phyloP scores from a whole-genome alignment of 92 coral and sea anemone genomes.

The Bergia sp. region DNA sequence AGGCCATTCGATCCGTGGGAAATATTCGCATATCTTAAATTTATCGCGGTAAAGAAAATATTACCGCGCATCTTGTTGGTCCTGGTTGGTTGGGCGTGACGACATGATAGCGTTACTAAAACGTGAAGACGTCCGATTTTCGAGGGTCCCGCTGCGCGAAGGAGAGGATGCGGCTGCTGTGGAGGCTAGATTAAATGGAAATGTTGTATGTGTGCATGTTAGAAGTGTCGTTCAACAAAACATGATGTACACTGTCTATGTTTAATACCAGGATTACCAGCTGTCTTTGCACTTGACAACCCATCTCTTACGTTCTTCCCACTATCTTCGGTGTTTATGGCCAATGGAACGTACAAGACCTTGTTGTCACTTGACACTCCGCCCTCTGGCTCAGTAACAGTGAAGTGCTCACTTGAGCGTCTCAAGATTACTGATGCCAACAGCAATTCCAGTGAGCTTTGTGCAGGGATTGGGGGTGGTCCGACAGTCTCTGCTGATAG shows the following conservation, averaged over 20 bases:
- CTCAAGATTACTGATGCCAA: neutral
- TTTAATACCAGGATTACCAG: slow-evolving; percentile 15
- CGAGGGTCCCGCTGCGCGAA: too few relatives aligned
- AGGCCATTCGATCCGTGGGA: too few relatives aligned
- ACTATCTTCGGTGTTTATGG: neutral
- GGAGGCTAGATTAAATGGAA: too few relatives aligned
- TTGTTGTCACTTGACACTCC: slow-evolving; percentile 17
- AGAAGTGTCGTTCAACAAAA: too few relatives aligned
- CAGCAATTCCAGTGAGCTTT: slow-evolving; percentile 4
- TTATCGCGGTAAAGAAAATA: too few relatives aligned
- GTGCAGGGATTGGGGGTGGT: slow-evolving; percentile 8
- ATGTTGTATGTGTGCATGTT: too few relatives aligned
- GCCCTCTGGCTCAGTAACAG: slow-evolving; percentile 10
- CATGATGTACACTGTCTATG: neutral
- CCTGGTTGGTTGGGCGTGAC: too few relatives aligned
- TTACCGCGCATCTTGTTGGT: too few relatives aligned
- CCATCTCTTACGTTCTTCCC: slow-evolving; percentile 35
- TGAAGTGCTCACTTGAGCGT: slow-evolving; percentile 24
- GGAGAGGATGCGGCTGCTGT: too few relatives aligned
- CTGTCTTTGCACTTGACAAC: slow-evolving; percentile 15
- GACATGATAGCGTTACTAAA: too few relatives aligned
- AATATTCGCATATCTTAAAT: too few relatives aligned
- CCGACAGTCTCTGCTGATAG: slow-evolving; percentile 3
- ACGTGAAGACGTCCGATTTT: too few relatives aligned
- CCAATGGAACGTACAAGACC: slow-evolving; percentile 28